phyloP scores from a whole-genome alignment of 2,888 invertebrate species.

The Eristalis pertinax region DNA sequence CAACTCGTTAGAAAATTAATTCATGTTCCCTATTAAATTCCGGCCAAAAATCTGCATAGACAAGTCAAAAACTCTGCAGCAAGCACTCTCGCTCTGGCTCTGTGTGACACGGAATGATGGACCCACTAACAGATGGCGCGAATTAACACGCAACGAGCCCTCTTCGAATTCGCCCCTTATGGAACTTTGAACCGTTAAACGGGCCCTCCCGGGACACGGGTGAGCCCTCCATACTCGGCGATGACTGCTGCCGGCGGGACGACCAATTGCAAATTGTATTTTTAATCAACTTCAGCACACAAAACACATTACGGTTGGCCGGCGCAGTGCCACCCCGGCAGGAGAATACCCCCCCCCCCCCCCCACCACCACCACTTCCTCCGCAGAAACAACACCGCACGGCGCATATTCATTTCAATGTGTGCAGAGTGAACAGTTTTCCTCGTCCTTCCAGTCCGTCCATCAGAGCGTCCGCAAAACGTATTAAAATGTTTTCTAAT shows the following conservation, averaged over 20 bases:
- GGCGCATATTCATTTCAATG: constrained; percentile 45
- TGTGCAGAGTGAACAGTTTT: constrained; percentile 11
- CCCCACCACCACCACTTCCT: too few species aligned
- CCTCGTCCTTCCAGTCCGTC: neutral
- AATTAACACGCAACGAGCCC: neutral
- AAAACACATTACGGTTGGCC: constrained; percentile 44
- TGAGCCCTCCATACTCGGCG: neutral
- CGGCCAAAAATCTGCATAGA: neutral
- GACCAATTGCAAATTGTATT: constrained; percentile 60
- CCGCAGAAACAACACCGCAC: neutral
- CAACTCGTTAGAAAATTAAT: constrained; percentile 34
- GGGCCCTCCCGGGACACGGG: neutral
- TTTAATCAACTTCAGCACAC: constrained; percentile 62
- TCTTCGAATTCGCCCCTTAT: neutral
- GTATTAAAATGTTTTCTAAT: constrained; percentile 71
- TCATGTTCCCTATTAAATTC: constrained; percentile 14
- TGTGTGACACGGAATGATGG: neutral
- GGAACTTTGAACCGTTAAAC: constrained; percentile 16
- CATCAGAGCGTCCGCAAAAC: constrained; percentile 24
- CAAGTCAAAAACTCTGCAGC: neutral
- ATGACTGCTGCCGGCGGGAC: neutral
- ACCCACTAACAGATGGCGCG: neutral
- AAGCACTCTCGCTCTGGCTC: constrained; percentile 24
- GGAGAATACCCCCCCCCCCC: neutral
- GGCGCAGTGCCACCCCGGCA: neutral